These are phyloP conservation scores for Archips crataeganus DNA, from an alignment of 2,888 invertebrate genomes.

Conservation along the genomic window DNA sequence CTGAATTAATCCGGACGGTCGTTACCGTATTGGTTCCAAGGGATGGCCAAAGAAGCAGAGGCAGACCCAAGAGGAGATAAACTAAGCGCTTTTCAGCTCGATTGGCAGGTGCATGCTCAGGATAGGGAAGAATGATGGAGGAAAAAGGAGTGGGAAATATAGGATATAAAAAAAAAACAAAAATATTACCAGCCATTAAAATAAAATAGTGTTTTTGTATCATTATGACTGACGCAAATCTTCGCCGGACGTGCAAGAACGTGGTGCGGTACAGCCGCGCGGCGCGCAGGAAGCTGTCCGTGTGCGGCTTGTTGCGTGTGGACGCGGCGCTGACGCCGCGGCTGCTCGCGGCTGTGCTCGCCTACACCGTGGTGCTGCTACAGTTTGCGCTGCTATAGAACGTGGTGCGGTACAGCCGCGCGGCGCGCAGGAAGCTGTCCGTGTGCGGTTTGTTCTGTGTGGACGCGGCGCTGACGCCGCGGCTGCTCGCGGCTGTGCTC, in stretches of 20 bases:
- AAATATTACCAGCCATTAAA: not conserved
- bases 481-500: not conserved
- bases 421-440: not conserved
- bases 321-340: not conserved
- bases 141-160: no score
- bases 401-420: not conserved
- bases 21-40: no score
- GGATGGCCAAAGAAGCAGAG: no score
- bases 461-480: not conserved
- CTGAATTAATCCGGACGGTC: no score
- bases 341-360: not conserved
- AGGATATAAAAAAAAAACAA: no score
- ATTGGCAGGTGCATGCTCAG: no score
- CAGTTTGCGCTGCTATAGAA: not conserved
- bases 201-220: not conserved
- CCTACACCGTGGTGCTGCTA: not conserved
- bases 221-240: not conserved
- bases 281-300: not conserved
- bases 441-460: not conserved
- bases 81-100: no score
- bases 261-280: not conserved
- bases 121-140: no score
- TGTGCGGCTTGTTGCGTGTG: not conserved
- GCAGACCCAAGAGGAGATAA: no score
- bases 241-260: not conserved